Base-by-base conservation (phyloP, 1,140 invertebrate genomes). In the Ceratosolen fusciceps region DNA sequence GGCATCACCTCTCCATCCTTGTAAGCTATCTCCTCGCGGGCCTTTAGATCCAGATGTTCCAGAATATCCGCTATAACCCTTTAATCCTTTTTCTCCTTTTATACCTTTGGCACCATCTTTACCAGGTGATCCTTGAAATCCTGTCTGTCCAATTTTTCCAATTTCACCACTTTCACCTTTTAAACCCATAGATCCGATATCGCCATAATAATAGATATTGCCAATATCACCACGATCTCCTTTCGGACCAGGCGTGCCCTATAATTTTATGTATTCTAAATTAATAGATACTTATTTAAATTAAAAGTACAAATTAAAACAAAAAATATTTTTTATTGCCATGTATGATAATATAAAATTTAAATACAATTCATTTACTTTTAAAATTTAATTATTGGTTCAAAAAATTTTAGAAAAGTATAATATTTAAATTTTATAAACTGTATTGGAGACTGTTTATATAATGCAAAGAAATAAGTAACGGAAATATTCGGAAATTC, bases 1-100 rank as follows among this genome's bases (percentile, higher is more conserved):
- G 9, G 90, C 87, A 10, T 82, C 83, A 49, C 90, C 90, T 80
- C 89, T 82, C 39, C 16, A 7, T 39, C 92, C 92, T 80, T 84
- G 87, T 73, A 86, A 90, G 87, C 84, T 89, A 26, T 88, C 87
- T 31, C 90, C 90, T 67, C 81, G 83, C 80, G 85, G 84, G 67
- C 90, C 90, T 84, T 90, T 90, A 0, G 85, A 82, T 21, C 90
- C 90, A 85, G 87, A 81, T 76, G 87, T 83, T 29, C 90, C 90
- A 52, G 84, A 62, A 0, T 85, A 65, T 52, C 90, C 90, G 2
- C 78, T 81, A 31, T 83, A 86, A 54, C 89, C 90, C 26, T 86
- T 87, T 2, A 86, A 85, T 72, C 94, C 94, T 80, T 84, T 90
- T 16, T 86, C 83, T 68, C 94, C 93, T 81, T 87, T 92, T 1